These are phyloP conservation scores for Eupithecia dodoneata DNA, from an alignment of 2,888 invertebrate species.

Conservation along the genomic window DNA sequence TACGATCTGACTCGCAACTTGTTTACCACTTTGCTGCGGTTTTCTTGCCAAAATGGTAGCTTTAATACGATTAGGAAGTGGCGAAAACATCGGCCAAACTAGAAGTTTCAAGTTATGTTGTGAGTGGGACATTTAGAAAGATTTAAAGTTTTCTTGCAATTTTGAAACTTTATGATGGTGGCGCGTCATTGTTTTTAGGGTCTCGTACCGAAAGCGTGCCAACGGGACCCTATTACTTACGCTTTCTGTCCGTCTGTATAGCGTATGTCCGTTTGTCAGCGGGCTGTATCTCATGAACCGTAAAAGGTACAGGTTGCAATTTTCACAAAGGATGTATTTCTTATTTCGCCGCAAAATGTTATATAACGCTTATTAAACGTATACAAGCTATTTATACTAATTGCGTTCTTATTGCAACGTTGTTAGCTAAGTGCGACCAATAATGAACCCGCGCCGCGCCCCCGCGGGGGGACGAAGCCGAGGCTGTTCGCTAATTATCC, in stretches of 20 bases:
- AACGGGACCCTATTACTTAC: too few relatives aligned
- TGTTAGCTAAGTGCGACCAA: background rate
- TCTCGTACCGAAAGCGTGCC: too few relatives aligned
- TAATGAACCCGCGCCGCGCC: background rate
- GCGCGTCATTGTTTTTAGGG: background rate
- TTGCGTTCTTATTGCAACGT: background rate
- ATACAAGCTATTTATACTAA: too few relatives aligned
- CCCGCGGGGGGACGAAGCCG: background rate
- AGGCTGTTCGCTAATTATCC: background rate
- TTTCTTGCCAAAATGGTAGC: background rate
- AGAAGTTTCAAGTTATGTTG: background rate
- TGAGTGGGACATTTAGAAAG: background rate
- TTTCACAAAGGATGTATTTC: too few relatives aligned
- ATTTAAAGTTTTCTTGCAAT: background rate
- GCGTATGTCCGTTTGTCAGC: too few relatives aligned
- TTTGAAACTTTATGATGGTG: background rate
- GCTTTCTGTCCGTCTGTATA: too few relatives aligned
- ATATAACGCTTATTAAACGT: too few relatives aligned
- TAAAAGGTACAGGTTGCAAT: too few relatives aligned
- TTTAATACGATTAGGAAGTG: background rate
- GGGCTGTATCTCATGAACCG: too few relatives aligned
- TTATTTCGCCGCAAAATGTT: too few relatives aligned
- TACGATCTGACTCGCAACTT: background rate
- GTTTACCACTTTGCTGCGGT: background rate
- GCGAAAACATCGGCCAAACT: background rate